Conservation (phyloP, 2,797 vertebrate genomes). For the Hoplostethus mediterraneus region DNA sequence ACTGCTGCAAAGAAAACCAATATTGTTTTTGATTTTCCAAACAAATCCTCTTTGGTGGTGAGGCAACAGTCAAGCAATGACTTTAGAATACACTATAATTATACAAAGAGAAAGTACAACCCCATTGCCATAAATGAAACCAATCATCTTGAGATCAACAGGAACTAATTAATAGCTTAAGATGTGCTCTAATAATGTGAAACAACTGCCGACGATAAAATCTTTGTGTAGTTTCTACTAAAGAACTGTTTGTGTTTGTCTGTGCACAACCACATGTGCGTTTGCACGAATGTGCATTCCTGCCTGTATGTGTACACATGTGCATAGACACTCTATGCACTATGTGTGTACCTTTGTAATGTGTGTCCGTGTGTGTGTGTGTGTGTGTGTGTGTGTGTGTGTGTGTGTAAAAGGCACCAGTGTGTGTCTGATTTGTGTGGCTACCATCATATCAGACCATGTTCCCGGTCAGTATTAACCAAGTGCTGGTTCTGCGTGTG, state of each 20-base stretch:
- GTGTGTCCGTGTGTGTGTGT: background rate
- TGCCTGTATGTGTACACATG: no score
- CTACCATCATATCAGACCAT: slow-evolving; percentile 51
- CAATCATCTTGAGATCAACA: background rate
- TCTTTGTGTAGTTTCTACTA: background rate
- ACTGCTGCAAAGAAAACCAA: background rate
- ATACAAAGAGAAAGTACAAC: background rate
- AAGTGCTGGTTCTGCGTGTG: no score
- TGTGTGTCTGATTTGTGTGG: background rate
- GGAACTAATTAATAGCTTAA: background rate
- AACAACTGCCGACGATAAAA: background rate
- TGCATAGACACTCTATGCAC: no score
- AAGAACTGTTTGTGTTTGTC: background rate
- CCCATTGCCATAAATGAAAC: background rate
- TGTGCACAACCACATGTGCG: background rate
- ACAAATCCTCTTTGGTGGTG: background rate
- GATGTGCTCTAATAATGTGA: slow-evolving; percentile 11
- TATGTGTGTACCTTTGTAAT: no score
- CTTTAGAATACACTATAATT: background rate
- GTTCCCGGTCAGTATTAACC: slow-evolving; percentile 55
- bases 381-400: background rate
- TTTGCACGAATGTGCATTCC: background rate
- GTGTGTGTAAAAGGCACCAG: background rate
- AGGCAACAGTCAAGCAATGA: background rate
- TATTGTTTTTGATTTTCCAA: background rate